phyloP scores from a whole-genome alignment of 2,113 vertebrate species.

The Hoplias malabaricus region DNA sequence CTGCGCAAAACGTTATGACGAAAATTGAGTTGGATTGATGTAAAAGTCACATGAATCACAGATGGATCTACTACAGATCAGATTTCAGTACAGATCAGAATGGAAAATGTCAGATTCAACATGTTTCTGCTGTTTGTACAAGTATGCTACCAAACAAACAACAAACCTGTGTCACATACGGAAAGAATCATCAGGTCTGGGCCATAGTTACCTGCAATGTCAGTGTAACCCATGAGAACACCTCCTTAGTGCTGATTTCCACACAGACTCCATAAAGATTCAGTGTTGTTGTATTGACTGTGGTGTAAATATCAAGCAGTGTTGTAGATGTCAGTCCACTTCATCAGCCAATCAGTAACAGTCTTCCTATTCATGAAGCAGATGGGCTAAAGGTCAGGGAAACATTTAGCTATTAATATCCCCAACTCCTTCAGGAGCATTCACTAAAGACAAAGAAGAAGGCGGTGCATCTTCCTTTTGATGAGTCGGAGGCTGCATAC shows the following conservation, averaged over 20 bases:
- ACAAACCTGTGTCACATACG: no score
- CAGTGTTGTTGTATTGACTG: not conserved
- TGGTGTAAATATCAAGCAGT: not conserved
- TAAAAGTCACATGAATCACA: no score
- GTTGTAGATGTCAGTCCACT: not conserved
- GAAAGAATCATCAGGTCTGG: no score
- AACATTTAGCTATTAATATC: constrained; percentile 10
- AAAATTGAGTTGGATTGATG: no score
- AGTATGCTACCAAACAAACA: no score
- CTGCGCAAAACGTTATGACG: no score
- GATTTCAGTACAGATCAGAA: no score
- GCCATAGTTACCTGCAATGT: no score
- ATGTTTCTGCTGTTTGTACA: no score
- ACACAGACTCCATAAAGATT: not conserved
- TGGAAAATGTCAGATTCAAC: no score
- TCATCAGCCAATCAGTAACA: not conserved
- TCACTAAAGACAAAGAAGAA: not conserved
- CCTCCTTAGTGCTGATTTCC: not conserved
- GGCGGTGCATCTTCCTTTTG: not conserved
- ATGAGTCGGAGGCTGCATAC: not conserved
- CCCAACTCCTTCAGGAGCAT: not conserved
- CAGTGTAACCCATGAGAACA: no score
- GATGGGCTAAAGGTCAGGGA: constrained; percentile 6
- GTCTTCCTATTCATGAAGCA: not conserved
- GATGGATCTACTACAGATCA: no score